Evolutionary conservation across 2,113 vertebrate genomes (phyloP), one percentile per base, ranked within the genome.

Genomic region (Halcyon senegalensis): DNA sequence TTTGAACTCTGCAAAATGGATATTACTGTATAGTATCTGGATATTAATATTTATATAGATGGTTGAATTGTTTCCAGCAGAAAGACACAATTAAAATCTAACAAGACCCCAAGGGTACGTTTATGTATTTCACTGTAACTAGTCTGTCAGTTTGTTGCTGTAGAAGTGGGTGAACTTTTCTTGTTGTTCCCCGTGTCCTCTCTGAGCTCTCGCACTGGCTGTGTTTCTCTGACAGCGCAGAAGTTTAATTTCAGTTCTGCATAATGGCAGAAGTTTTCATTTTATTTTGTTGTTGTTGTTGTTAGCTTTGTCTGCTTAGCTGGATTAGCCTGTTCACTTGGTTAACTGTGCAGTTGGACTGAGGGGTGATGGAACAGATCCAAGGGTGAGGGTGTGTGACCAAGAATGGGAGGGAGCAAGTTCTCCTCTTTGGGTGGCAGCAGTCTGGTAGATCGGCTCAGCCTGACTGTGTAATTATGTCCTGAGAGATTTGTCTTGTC

Each of bases 1-100:
- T 92, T 63, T 41, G 48, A 73, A 25, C n/a, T 90, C 55, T 67
- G 4, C 70, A 81, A 89, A 87, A 66, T 56, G 33, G 48, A 35
- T 82, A 13, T 73, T 84, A 41, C 50, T 74, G 11, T 68, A 16
- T 68, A 16, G 16, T 75, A 39, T 51, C 30, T 68, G 58, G 31
- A 44, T 39, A 87, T 81, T 68, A 89, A 94, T 94, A 92, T 91
- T 94, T 84, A 63, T 84, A 41, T 15, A 39, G 35, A 62, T 70
- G 35, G 64, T 83, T 74, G 55, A 95, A 35, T 58, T 81, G 48
- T 94, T 95, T 87, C 79, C 46, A 44, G 56, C 43, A 89, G 90
- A 86, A 96, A 46, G 56, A 48, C 11, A 1, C 74, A 81, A 93
- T 94, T 76, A 95, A 90, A 88, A 81, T 93, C 73, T 89, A 84